Conservation (phyloP, 2,113 vertebrate species). For the Aptenodytes forsteri region DNA sequence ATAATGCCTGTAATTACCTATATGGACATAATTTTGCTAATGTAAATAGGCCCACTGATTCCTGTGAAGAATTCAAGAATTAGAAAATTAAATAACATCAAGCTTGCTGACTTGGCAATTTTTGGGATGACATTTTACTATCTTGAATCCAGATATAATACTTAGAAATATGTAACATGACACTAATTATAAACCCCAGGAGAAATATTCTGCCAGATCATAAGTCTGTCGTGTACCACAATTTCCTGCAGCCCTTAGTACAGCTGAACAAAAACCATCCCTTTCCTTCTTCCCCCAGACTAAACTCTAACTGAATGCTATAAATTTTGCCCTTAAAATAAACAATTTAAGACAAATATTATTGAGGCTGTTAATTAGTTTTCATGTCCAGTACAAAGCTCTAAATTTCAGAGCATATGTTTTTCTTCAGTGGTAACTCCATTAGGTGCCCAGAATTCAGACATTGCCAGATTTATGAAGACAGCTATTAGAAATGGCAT, state of each 20-base stretch:
- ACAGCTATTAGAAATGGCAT: conserved; percentile 26
- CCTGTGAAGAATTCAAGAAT: background rate
- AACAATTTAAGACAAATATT: conserved; percentile 33
- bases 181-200: background rate
- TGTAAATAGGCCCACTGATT: background rate
- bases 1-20: background rate
- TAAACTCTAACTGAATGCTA: background rate
- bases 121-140: background rate
- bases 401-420: conserved; percentile 20
- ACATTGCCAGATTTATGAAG: conserved; percentile 29
- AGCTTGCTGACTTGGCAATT: background rate
- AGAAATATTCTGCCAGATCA: background rate
- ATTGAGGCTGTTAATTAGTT: conserved; percentile 9
- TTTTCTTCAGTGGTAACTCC: conserved; percentile 42
- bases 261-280: background rate
- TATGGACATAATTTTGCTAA: background rate
- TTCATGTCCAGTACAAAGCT: conserved; percentile 18
- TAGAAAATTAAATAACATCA: background rate
- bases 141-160: background rate
- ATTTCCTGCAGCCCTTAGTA: background rate
- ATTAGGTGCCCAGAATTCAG: conserved; percentile 20
- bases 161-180: background rate
- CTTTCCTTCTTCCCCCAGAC: background rate
- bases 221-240: background rate
- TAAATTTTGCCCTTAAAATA: conserved; percentile 30